phyloP scores from a whole-genome alignment of 35 echinoderm and acorn worm species.

The Strongylocentrotus purpuratus region DNA sequence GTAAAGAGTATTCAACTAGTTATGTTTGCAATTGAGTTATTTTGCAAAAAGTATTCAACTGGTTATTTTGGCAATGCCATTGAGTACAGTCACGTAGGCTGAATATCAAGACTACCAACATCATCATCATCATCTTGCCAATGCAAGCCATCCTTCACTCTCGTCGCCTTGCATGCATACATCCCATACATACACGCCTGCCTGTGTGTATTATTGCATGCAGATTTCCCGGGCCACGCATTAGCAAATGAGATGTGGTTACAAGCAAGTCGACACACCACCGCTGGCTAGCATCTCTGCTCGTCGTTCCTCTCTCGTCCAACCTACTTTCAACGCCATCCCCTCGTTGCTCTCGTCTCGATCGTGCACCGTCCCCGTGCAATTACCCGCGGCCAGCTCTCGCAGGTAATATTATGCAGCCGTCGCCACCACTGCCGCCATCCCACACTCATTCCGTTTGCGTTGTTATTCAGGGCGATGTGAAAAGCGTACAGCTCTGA shows the following conservation, averaged over 20 bases:
- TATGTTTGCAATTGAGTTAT: no score
- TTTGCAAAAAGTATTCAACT: no score
- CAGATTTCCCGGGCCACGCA: neutral
- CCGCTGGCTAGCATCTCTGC: neutral
- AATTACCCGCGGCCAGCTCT: constrained; percentile 7
- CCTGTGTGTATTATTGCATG: neutral
- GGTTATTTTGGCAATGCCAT: neutral
- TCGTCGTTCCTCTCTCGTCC: neutral
- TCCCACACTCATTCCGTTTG: neutral
- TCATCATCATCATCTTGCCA: neutral
- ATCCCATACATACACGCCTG: neutral
- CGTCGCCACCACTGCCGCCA: neutral
- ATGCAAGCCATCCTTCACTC: neutral
- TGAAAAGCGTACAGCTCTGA: neutral
- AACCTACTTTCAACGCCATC: neutral
- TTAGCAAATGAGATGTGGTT: neutral
- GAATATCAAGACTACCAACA: neutral
- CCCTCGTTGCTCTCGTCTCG: neutral
- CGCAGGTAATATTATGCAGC: constrained; percentile 1
- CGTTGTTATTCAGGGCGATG: neutral
- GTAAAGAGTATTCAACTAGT: no score
- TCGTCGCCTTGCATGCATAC: neutral
- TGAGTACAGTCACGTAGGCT: neutral
- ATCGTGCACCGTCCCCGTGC: neutral
- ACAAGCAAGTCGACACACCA: neutral